A percentile compares a stretch with the other conserved stretches of the same genome.
These are phyloP conservation scores for Noctua pronuba DNA, from an alignment of 2,888 invertebrate genomes.

Conservation along the genomic window DNA sequence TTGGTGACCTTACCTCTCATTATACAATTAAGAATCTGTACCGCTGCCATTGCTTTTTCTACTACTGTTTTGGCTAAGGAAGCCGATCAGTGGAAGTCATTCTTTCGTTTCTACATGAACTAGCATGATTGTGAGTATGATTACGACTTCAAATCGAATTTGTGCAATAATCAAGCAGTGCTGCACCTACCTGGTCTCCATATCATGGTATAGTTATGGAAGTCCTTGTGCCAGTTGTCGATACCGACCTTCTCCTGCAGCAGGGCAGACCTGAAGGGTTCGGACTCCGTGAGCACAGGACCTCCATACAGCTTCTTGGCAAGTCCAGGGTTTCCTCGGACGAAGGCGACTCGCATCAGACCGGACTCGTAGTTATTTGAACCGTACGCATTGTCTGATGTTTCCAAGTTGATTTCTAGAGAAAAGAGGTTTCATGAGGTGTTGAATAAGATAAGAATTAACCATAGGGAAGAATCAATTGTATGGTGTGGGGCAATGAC, in stretches of 20 bases:
- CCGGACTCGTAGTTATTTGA: conserved; percentile 91
- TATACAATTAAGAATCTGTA: neutral
- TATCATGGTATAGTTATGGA: conserved; percentile 92
- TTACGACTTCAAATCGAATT: neutral
- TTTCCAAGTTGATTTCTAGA: conserved; percentile 92
- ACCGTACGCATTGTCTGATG: conserved; percentile 92
- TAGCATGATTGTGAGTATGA: neutral
- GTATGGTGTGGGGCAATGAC: neutral
- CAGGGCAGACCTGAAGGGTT: conserved; percentile 84
- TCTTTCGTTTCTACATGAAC: neutral
- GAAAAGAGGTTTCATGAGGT: neutral
- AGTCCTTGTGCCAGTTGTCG: conserved; percentile 90
- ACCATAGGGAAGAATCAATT: neutral
- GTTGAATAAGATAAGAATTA: neutral
- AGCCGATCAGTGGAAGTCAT: neutral
- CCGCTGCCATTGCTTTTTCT: too few relatives aligned
- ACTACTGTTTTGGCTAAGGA: neutral
- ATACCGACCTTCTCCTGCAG: conserved; percentile 82
- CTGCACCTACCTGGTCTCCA: conserved; percentile 90
- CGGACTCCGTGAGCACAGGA: conserved; percentile 80
- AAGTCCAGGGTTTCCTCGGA: conserved; percentile 91
- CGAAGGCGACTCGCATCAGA: conserved; percentile 93
- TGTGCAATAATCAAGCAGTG: neutral
- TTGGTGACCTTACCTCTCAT: neutral
- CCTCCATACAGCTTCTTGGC: conserved; percentile 83